Base-by-base conservation (phyloP, 2,888 invertebrate species). In the Salticus scenicus region DNA sequence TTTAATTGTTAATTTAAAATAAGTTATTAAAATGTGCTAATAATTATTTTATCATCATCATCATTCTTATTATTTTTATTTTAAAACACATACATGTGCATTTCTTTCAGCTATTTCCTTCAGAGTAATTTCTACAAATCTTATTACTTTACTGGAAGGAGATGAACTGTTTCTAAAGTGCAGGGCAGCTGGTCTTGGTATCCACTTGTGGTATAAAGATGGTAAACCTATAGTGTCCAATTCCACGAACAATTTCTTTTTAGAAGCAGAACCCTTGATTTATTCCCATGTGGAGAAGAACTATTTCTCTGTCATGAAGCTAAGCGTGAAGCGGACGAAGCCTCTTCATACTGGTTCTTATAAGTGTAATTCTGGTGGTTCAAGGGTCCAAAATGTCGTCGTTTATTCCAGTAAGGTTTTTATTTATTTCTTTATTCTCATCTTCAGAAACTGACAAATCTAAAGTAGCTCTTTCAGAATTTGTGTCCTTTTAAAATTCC, bases 191-290 rank as follows among this genome's bases (percentile, higher is more conserved):
- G 57, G 51, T 24, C 20, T 17, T 66, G 79, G 79, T 10, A n/a
- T 79, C 5, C 79, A 79, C 20, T 28, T 79, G 17, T 79, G 79
- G 79, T 79, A 64, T 47, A 79, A 79, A 42, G 79, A 79, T 33
- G 42, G 63, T 8, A 67, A 51, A 14, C 79, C 72, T n/a, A 63
- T 79, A 28, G 57, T 63, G 20, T 63, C 79, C 5, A 72, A 71
- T 27, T 28, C 72, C 17, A 10, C 27, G 20, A 79, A 79, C 28
- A 57, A 27, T 20, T 79, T 67, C 20, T 24, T 57, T 14, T 24
- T 79, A n/a, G 72, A 71, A 28, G 72, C 31, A 33, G 79, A 57
- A 17, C 30, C 20, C 1, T 47, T 30, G 5, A 7, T 28, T 1
- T 57, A 24, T 24, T 57, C 57, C 1, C 24, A n/a, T 4, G 4